Conservation (phyloP, 2,888 invertebrate species). For the Netelia fuscicornis region DNA sequence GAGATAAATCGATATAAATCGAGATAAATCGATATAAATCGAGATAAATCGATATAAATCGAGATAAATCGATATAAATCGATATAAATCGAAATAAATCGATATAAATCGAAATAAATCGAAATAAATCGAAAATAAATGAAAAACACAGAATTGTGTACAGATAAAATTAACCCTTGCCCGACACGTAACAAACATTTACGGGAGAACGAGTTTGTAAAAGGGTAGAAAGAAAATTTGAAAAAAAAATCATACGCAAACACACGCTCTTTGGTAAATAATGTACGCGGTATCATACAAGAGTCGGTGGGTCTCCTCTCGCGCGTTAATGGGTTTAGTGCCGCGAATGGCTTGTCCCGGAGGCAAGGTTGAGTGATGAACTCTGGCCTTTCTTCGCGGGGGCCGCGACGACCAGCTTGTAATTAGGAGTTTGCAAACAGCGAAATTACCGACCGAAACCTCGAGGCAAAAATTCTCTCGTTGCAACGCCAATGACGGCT, state of each 20-base stretch:
- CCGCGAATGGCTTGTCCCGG: conserved; percentile 72
- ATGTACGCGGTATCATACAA: neutral
- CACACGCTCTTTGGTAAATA: conserved; percentile 67
- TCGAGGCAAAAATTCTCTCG: neutral
- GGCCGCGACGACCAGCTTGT: conserved; percentile 51
- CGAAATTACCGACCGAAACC: too few species aligned
- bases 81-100: too few species aligned
- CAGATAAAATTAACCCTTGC: conserved; percentile 31
- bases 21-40: too few species aligned
- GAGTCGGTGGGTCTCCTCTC: neutral
- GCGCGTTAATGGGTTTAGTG: conserved; percentile 72
- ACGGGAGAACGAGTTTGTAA: conserved; percentile 34
- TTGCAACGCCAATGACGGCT: neutral
- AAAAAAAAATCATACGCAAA: conserved; percentile 64
- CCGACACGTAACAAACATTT: conserved; percentile 48
- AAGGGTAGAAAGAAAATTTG: neutral
- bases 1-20: too few species aligned
- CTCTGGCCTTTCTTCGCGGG: conserved; percentile 73
- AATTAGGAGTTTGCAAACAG: conserved; percentile 47
- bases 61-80: too few species aligned
- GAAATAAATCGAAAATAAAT: too few species aligned
- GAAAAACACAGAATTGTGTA: conserved; percentile 15
- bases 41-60: too few species aligned
- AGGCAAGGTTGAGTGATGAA: conserved; percentile 75
- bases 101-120: too few species aligned